Conservation (phyloP, 1,140 invertebrate genomes). For the Saccostrea cuccullata region DNA sequence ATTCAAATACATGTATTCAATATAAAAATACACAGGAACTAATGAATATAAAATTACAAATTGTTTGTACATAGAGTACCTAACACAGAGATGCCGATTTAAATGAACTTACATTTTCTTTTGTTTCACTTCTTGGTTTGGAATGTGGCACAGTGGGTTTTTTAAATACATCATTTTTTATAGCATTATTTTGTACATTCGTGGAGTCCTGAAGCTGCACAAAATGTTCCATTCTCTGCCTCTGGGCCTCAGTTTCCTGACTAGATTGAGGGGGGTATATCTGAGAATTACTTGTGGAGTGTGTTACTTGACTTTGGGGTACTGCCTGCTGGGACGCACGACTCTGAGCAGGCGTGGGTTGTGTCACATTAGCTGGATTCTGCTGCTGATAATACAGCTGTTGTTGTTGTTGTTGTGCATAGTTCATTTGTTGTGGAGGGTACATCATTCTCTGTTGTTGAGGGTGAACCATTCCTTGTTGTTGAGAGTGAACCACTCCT, state of each 20-base stretch:
- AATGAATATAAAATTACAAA: too few species aligned
- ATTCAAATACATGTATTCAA: too few species aligned
- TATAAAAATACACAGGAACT: too few species aligned
- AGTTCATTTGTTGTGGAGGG: constrained; percentile 64
- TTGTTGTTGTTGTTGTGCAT: constrained; percentile 73
- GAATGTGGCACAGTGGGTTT: constrained; percentile 56
- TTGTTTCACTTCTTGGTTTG: constrained; percentile 47
- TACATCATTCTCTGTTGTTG: constrained; percentile 57
- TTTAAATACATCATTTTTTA: constrained; percentile 53
- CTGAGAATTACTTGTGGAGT: constrained; percentile 38
- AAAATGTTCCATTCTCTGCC: constrained; percentile 15
- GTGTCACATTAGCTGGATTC: constrained; percentile 54
- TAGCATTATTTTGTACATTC: constrained; percentile 27
- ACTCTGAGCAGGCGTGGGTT: background rate
- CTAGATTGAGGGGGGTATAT: constrained; percentile 51
- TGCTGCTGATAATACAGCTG: constrained; percentile 53
- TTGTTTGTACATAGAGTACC: too few species aligned
- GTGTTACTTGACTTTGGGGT: background rate
- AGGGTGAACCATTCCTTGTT: constrained; percentile 62
- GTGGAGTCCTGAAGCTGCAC: constrained; percentile 40
- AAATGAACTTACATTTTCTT: constrained; percentile 43
- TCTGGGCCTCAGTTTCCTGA: background rate
- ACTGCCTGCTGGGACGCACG: constrained; percentile 28
- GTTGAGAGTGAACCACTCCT: constrained; percentile 56
- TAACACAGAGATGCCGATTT: too few species aligned